Evolutionary conservation across 2,888 invertebrate species (phyloP), one percentile per base, ranked within the genome.

Genomic region (Eupithecia inturbata): DNA sequence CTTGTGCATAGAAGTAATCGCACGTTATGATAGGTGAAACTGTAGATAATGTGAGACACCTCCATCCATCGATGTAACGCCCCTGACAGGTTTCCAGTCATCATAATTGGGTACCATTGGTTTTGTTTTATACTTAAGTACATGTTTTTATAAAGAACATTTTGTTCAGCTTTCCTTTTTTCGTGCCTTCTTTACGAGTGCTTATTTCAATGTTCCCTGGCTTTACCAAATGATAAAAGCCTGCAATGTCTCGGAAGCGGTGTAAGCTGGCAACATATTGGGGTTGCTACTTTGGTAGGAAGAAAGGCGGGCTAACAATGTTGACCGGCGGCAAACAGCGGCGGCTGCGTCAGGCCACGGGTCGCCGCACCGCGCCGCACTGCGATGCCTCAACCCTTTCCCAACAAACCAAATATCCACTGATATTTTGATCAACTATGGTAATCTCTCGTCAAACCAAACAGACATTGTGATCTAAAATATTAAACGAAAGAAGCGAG

Each of bases 251-350:
- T 62, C 62, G 31, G 31, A 31, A 31, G 19, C 19, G 62, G 7
- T 66, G 22, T n/a, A 60, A 62, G 69, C 62, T 67, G 74, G 74
- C 69, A 75, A 75, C 68, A 68, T 33, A 26, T 64, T 62, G 68
- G 67, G 73, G 74, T 60, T 41, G 41, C 53, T 66, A 70, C 53
- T 64, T 45, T 53, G 67, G 72, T 63, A 62, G 71, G 78, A 81
- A 62, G 71, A 77, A 81, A 78, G 75, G 77, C 77, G 81, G 82
- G 85, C 92, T 94, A 94, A 94, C 94, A 93, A 94, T 94, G 94
- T 94, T 94, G 94, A 94, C 93, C 90, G 87, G 87, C 87, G 80
- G 87, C 91, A 93, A 93, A 93, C 93, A 93, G 85, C 84, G 85
- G 82, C 82, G 88, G 89, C 91, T 87, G 87, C 89, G 91, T 92